Evolutionary conservation across 1,140 invertebrate species (phyloP), one percentile per base, ranked within the genome.

Genomic region (Drosophila mojavensis): DNA sequence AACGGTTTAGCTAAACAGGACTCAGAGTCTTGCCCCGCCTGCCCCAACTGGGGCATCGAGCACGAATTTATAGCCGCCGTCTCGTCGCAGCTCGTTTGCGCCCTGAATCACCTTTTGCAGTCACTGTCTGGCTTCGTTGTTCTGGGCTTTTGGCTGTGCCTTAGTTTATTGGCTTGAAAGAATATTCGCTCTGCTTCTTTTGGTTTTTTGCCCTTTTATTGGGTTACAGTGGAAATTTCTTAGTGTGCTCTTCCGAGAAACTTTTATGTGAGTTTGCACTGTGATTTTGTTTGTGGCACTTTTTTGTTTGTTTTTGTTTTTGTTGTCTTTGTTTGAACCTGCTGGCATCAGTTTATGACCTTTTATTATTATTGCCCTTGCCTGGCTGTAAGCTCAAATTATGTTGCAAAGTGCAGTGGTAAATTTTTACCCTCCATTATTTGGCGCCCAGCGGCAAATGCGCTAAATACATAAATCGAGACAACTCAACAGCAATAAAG

Each of bases 381-480:
- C 43, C 26, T 17, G 30, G 60, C 20, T 24, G 20, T 24, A 24
- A 24, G 20, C 78, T 67, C 51, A 60, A 80, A 80, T 72, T 81
- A 72, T 69, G 78, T 17, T 66, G 62, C 81, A 81, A 73, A 56
- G 74, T 67, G 79, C 79, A 81, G 61, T 79, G 13, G 30, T 33
- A 55, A 48, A 62, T 41, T 51, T 41, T 11, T 10, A 15, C 0
- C 20, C 20, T 36, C 51, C 26, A 17, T 58, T 30, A 33, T 55
- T 10, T 20, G 50, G 56, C 13, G 58, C 54, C 62, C 11, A 11
- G 24, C 41, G 41, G 75, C 53, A 30, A 73, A 60, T 10, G 70
- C 64, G 56, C 61, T 81, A 75, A 80, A 70, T 43, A 78, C 67
- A 81, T 81, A 78, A 81, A 81, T 81, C 79, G 78, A 64, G 73